Base-by-base conservation (phyloP, 2,797 vertebrate species). In the Picus viridis region DNA sequence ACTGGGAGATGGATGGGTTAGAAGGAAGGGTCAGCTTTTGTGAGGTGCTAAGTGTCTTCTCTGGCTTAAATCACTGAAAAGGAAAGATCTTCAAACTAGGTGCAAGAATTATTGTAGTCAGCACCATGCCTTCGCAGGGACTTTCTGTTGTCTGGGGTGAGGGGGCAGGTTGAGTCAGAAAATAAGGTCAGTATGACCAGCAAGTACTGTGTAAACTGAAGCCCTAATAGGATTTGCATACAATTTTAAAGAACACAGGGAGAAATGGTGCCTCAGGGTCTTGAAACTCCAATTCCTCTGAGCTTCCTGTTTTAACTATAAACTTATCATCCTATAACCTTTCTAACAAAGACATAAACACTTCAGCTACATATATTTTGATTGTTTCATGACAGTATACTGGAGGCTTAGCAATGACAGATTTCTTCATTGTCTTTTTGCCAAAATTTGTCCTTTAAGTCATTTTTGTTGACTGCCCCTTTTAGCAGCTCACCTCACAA, bases 401-500 rank as follows among this genome's bases (percentile, higher is more conserved):
- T 97, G 96, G 97, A 97, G 96, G 96, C 96, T 98, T 98, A 98
- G 98, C 98, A 98, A 98, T 99, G 99, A 98, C 98, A 98, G 98
- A 98, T 99, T 99, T 98, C 98, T 98, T 98, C 97, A 98, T 98
- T 98, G 97, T 98, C 97, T 98, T 98, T 98, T 98, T 98, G 97
- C 98, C 98, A 98, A 98, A 98, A 99, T 99, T 99, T 99, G 99
- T 98, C 97, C 98, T 98, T 99, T 99, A 99, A 99, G 99, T 99
- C 98, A 99, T 99, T 99, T 98, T 98, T 98, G 98, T 98, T 99
- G 98, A 98, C 98, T 98, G 98, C 98, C 98, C 98, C 98, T 99
- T 99, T 99, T 99, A 99, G 98, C 98, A 98, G 98, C 98, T 99
- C 98, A 99, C 99, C 98, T 99, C 99, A 99, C 98, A 98, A 98